Base-by-base conservation (phyloP, 1,140 invertebrate genomes). In the Lepidurus couesii region DNA sequence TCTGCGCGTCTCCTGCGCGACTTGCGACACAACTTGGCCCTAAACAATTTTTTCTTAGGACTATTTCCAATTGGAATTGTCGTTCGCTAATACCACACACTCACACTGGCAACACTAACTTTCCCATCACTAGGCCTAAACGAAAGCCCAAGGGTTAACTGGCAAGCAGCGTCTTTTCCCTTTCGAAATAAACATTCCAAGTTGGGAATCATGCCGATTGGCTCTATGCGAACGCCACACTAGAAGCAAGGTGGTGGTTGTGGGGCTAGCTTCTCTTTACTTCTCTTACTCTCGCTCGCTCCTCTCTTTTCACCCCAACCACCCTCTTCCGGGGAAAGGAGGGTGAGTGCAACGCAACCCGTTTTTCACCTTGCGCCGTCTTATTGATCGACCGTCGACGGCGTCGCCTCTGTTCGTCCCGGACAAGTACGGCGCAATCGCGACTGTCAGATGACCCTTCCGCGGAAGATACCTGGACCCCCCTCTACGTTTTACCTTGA, bases 1-100 rank as follows among this genome's bases (percentile, higher is more conserved):
- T 65, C 53, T 65, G 53, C 53, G 53, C 53, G 53, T 65, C 53
- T 65, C n/a, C 53, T 65, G 53, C 53, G 53, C 53, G 16, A 65
- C 16, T 21, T 0, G 53, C 8, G 9, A 34, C 34, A 34, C 34
- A 34, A 34, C 34, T 34, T 34, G 34, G 34, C 34, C 34, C 34
- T 34, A 4, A 34, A 34, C 34, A 34, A 4, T 34, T 34, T 3
- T 44, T 5, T n/a, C n/a, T 7, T 65, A 1, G 53, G 53, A 65
- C 21, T 65, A 16, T 1, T 65, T 8, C 4, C 6, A 73, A 73
- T 0, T 5, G 6, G 53, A 9, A 34, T 3, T 4, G 0, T 2
- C 34, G 34, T 34, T 34, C 0, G 2, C 34, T 34, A 34, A 34
- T 34, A 34, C 34, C 0, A 34, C 34, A 34, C 34, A 34, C 34